These are phyloP conservation scores for Centropus unirufus DNA, from an alignment of 2,113 vertebrate species.

Conservation along the genomic window DNA sequence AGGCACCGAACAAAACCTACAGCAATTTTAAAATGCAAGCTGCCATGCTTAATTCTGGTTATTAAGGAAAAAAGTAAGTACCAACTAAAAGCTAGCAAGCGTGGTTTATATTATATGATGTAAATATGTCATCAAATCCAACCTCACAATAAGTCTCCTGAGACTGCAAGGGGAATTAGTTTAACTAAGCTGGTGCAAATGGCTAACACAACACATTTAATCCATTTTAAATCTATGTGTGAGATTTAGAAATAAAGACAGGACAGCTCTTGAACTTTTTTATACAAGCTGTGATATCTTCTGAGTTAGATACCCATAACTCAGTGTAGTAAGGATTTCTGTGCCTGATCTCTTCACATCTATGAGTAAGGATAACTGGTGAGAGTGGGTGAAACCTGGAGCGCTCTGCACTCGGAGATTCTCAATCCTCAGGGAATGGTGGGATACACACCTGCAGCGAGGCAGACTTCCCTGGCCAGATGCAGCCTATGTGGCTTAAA, in stretches of 20 bases:
- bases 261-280: not conserved
- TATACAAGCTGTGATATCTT: not conserved
- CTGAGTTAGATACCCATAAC: not conserved
- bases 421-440: not conserved
- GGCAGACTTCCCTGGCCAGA: conserved; percentile 35
- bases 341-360: not conserved
- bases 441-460: not conserved
- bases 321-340: not conserved
- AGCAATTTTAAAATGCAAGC: conserved; percentile 21
- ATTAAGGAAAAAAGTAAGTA: not conserved
- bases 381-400: conserved; percentile 2
- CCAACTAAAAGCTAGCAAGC: not conserved
- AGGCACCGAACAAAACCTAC: not conserved
- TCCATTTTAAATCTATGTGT: not conserved
- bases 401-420: not conserved
- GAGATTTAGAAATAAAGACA: not conserved
- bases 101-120: rapidly evolving
- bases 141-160: not conserved
- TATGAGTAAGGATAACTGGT: not conserved
- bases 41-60: not conserved
- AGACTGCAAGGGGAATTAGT: not conserved
- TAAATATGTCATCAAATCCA: not conserved
- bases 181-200: not conserved
- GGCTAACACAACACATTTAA: not conserved
- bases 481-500: not conserved